phyloP scores from a whole-genome alignment of 2,113 vertebrate genomes.

The Cricetomys ansorgei region DNA sequence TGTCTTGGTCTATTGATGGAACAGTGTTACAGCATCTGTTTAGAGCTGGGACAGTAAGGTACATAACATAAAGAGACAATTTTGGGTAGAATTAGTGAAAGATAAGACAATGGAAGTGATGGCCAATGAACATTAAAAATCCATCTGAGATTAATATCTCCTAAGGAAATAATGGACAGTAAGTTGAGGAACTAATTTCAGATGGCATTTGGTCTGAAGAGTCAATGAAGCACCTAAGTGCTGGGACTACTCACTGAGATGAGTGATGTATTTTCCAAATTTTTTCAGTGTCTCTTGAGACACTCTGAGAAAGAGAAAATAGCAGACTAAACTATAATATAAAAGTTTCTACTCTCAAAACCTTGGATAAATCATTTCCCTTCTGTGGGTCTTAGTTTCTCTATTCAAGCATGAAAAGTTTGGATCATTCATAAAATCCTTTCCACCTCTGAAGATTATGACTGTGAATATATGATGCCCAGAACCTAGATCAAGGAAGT shows the following conservation, averaged over 20 bases:
- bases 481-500: conserved; percentile 6
- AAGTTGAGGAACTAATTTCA: not conserved
- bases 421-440: not conserved
- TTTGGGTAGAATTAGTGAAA: not conserved
- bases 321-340: not conserved
- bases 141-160: not conserved
- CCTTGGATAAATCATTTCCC: not conserved
- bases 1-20: not conserved
- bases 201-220: not conserved
- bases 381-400: conserved; percentile 15
- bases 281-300: not conserved
- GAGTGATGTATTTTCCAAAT: not conserved
- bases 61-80: not conserved
- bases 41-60: not conserved
- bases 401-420: not conserved
- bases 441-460: not conserved
- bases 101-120: not conserved
- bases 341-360: not conserved
- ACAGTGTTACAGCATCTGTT: not conserved
- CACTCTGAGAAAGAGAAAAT: not conserved
- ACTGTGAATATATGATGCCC: not conserved
- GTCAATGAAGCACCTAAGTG: not conserved
- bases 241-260: not conserved
- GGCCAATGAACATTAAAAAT: not conserved
- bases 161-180: not conserved